Percentiles rank a stretch among this genome's conserved stretches.
phyloP scores from a whole-genome alignment of 2,888 invertebrate genomes.

The Troides oblongomaculatus region DNA sequence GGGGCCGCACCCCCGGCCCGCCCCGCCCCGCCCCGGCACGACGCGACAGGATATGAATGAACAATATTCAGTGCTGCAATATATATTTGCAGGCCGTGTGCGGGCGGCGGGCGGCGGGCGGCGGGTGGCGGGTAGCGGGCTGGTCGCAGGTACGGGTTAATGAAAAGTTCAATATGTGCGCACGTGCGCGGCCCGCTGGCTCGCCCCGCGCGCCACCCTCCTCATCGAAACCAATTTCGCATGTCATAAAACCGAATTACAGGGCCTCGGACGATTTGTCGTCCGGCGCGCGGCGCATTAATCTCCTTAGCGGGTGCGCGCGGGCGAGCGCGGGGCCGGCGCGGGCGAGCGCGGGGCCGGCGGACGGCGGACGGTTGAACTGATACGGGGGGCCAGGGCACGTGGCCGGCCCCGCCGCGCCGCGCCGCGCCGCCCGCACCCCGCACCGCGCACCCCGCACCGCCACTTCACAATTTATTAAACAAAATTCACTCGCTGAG shows the following conservation, averaged over 20 bases:
- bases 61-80: too few species aligned
- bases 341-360: too few species aligned
- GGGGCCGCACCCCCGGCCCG: not conserved
- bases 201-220: constrained; percentile 50
- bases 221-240: constrained; percentile 76
- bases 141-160: constrained; percentile 14
- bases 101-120: not conserved
- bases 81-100: too few species aligned
- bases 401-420: constrained; percentile 32
- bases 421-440: too few species aligned
- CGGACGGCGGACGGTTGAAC: constrained; percentile 21
- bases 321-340: too few species aligned
- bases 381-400: constrained; percentile 38
- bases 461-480: constrained; percentile 22
- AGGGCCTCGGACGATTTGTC: constrained; percentile 40
- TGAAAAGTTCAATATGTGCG: constrained; percentile 28
- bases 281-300: constrained; percentile 37
- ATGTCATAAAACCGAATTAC: constrained; percentile 78
- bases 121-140: not conserved
- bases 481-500: constrained; percentile 26
- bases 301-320: constrained; percentile 30
- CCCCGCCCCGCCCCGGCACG: not conserved
- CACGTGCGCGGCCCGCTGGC: constrained; percentile 19
- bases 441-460: not conserved
- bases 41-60: not conserved